Conservation (phyloP, 1,140 invertebrate species). For the Druon quercuslanigerum region DNA sequence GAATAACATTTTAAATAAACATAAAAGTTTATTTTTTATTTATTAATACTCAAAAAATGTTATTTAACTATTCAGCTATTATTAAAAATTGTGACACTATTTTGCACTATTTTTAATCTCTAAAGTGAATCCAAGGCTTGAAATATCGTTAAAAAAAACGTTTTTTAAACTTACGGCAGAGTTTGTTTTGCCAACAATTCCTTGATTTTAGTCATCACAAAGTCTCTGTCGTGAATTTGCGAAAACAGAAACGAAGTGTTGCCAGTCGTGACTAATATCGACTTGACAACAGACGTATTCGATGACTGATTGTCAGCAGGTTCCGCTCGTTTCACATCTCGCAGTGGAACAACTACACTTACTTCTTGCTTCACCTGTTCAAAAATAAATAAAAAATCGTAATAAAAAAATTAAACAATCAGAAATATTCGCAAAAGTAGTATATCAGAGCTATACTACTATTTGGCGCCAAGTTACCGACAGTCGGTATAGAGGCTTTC, state of each 20-base stretch:
- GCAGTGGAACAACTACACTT: slow-evolving; percentile 90
- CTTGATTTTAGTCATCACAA: slow-evolving; percentile 92
- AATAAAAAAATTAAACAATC: neutral
- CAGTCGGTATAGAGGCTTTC: neutral
- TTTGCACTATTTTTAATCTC: no score
- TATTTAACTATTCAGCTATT: no score
- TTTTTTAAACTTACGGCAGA: slow-evolving; percentile 10
- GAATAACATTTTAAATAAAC: no score
- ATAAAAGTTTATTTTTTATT: no score
- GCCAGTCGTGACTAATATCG: slow-evolving; percentile 90
- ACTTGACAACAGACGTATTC: slow-evolving; percentile 81
- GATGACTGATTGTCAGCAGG: slow-evolving; percentile 81
- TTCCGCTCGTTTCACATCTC: slow-evolving; percentile 86
- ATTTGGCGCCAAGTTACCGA: neutral
- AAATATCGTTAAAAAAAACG: neutral
- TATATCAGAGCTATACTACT: neutral
- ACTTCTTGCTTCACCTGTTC: slow-evolving; percentile 88
- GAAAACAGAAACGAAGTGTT: slow-evolving; percentile 92
- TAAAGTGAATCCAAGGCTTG: neutral
- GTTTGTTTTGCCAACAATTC: slow-evolving; percentile 84
- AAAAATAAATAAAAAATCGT: slow-evolving; percentile 33
- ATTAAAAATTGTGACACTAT: no score
- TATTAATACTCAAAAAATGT: no score
- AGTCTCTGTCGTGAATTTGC: slow-evolving; percentile 91
- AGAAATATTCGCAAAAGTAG: neutral